These are phyloP conservation scores for Phenacoccus solenopsis DNA, from an alignment of 1,140 invertebrate genomes.

Conservation along the genomic window DNA sequence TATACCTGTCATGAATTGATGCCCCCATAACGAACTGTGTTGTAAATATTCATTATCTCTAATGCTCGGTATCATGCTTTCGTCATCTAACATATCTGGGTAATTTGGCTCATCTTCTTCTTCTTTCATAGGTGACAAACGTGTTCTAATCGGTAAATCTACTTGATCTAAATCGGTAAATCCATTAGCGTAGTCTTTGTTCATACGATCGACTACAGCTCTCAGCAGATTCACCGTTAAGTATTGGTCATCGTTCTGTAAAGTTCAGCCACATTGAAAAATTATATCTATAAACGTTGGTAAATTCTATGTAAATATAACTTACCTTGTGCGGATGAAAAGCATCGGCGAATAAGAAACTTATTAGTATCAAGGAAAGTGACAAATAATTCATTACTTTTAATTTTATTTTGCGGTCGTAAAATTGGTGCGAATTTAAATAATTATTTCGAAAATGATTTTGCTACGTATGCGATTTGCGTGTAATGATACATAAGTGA, in stretches of 20 bases:
- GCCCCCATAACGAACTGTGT: conserved; percentile 74
- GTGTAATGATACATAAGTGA: too few species aligned
- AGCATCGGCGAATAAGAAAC: not conserved
- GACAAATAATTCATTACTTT: not conserved
- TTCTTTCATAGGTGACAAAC: conserved; percentile 7
- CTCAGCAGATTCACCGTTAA: not conserved
- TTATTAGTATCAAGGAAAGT: not conserved
- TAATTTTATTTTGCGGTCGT: too few species aligned
- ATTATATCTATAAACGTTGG: too few species aligned
- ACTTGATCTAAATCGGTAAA: not conserved
- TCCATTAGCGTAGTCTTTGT: not conserved
- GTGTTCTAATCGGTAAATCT: not conserved
- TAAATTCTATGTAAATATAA: not conserved
- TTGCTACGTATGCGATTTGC: too few species aligned
- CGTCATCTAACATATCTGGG: conserved; percentile 13
- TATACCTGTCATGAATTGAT: conserved; percentile 53
- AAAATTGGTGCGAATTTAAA: too few species aligned
- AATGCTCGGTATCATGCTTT: conserved; percentile 42
- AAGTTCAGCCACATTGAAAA: too few species aligned
- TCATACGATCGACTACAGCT: conserved; percentile 6
- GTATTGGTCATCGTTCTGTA: not conserved
- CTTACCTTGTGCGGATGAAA: not conserved
- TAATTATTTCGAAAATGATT: not conserved
- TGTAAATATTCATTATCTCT: conserved; percentile 81
- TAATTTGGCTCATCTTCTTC: conserved; percentile 13